Evolutionary conservation across 2,113 vertebrate genomes (phyloP), one percentile per base, ranked within the genome.

Genomic region (Oxygymnocypris stewartii): DNA sequence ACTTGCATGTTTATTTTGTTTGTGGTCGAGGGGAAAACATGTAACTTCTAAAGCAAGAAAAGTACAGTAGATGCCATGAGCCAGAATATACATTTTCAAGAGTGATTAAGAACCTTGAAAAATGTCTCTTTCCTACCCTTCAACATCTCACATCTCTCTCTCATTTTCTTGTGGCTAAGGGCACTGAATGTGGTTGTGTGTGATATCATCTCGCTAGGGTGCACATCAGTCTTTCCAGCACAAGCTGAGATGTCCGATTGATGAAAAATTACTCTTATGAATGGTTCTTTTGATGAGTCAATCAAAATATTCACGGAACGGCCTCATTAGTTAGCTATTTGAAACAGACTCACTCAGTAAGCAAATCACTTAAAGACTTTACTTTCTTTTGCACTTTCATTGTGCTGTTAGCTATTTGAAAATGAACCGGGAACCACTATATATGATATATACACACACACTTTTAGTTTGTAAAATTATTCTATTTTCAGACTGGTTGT

Each of bases 1-100:
- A 84, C 77, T 83, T 28, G 74, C 57, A 47, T 83, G 20, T 85
- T 89, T 89, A 73, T 79, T 85, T 86, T 80, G 40, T 85, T 79
- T 44, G 74, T 14, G 10, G 67, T 86, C 80, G 67, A 20, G 18
- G 67, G 61, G 5, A 28, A 40, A 67, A 44, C 51, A 5, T 28
- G 63, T 44, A 25, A 67, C 42, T 49, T 42, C 47, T 77, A 10
- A 35, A 82, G 57, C 31, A 25, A 85, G 79, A 20, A 76, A 78
- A 71, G 42, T 44, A 25, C 73, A 1, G 16, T 35, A 69, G 65
- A 69, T 35, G 67, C 16, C 13, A 35, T 18, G 31, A 37, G 67
- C 37, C 71, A 42, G 16, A 74, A 40, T 42, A 42, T 42, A 47
- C 1, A 8, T 73, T 61, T 61, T 59, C 57, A 59, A 59, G 57